A percentile compares a stretch with the other conserved stretches of the same genome.
phyloP scores from a whole-genome alignment of 2,113 vertebrate species.

The Polypterus senegalus region DNA sequence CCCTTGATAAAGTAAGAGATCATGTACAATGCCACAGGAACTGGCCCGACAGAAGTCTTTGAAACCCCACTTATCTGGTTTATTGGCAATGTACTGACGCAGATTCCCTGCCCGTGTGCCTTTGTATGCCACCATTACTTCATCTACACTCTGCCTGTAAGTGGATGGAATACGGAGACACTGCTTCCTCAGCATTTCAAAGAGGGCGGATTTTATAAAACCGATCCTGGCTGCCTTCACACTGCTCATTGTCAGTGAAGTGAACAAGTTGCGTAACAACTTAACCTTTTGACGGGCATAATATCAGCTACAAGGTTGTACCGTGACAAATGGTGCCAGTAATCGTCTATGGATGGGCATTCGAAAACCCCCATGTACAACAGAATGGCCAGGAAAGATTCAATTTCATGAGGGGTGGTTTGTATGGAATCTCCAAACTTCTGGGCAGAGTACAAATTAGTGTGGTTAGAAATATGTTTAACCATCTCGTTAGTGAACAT shows the following conservation, averaged over 20 bases:
- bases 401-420: conserved; percentile 14
- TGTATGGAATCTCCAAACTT: conserved; percentile 18
- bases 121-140: conserved; percentile 5
- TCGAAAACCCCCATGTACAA: conserved; percentile 18
- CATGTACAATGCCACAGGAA: conserved; percentile 17
- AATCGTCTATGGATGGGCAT: conserved; percentile 13
- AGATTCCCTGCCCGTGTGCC: conserved; percentile 6
- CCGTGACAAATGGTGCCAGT: conserved; percentile 13
- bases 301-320: conserved; percentile 17
- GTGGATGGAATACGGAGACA: conserved; percentile 8
- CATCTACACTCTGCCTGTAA: not conserved
- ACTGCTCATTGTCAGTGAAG: conserved; percentile 18
- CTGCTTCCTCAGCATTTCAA: conserved; percentile 19
- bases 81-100: conserved; percentile 11
- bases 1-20: conserved; percentile 5
- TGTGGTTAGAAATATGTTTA: conserved; percentile 17
- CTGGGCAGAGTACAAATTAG: conserved; percentile 21
- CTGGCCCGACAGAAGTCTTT: conserved; percentile 13
- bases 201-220: conserved; percentile 21
- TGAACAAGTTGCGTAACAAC: conserved; percentile 10
- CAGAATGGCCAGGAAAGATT: conserved; percentile 14
- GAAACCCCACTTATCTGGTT: conserved; percentile 15
- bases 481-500: conserved; percentile 14
- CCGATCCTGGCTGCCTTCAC: conserved; percentile 7
- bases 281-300: conserved; percentile 13